These are phyloP conservation scores for Diorhabda carinulata DNA, from an alignment of 1,140 invertebrate genomes.

Conservation along the genomic window DNA sequence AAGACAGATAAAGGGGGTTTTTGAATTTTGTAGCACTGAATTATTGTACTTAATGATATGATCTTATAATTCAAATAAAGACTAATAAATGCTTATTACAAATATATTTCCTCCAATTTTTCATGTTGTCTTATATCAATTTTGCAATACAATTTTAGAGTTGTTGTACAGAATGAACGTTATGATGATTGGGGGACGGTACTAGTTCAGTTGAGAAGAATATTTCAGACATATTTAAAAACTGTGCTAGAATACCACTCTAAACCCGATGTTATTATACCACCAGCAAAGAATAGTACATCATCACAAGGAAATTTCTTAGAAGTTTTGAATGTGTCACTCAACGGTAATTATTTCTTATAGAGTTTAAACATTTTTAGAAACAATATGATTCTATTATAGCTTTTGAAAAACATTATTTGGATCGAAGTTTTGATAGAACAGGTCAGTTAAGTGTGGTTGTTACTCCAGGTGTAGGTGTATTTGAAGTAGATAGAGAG, in stretches of 20 bases:
- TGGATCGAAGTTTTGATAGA: conserved; percentile 95
- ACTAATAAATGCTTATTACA: too few relatives aligned
- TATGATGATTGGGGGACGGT: conserved; percentile 96
- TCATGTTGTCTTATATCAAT: too few relatives aligned
- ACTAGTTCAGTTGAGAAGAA: conserved; percentile 75
- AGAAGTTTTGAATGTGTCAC: conserved; percentile 96
- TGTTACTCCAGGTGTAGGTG: conserved; percentile 95
- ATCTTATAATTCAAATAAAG: too few relatives aligned
- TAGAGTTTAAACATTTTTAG: not conserved
- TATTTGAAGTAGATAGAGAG: conserved; percentile 95
- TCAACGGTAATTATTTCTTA: conserved; percentile 71
- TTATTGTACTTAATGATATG: too few relatives aligned
- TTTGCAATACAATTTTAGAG: conserved; percentile 53
- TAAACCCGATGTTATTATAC: conserved; percentile 66
- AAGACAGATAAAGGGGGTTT: too few relatives aligned
- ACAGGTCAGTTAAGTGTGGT: conserved; percentile 97
- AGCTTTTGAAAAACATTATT: conserved; percentile 98
- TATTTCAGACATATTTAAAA: conserved; percentile 90
- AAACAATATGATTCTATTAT: conserved; percentile 40
- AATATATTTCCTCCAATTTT: too few relatives aligned
- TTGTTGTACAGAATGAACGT: conserved; percentile 96
- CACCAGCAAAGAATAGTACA: conserved; percentile 84
- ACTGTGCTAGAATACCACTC: conserved; percentile 85
- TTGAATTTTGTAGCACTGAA: too few relatives aligned
- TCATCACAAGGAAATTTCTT: conserved; percentile 96